These are phyloP conservation scores for Calyptomena viridis DNA, from an alignment of 2,113 vertebrate species.

Conservation along the genomic window DNA sequence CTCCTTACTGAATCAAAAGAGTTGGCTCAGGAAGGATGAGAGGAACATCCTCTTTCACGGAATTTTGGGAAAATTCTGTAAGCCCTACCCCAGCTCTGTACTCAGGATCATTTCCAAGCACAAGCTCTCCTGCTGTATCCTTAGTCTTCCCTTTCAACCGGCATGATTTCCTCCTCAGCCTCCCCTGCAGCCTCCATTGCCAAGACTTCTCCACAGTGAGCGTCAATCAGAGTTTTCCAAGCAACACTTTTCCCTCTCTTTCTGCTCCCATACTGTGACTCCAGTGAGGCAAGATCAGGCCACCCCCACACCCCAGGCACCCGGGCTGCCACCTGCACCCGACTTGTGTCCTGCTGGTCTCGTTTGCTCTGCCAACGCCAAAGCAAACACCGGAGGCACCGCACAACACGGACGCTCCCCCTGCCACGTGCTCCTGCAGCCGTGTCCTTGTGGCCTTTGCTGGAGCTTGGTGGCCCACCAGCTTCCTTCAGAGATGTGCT, in stretches of 20 bases:
- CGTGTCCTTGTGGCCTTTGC: background rate
- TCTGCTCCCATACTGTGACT: background rate
- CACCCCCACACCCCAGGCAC: background rate
- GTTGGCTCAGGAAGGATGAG: background rate
- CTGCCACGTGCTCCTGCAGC: background rate
- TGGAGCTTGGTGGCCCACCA: background rate
- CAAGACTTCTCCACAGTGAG: background rate
- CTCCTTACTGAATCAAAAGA: background rate
- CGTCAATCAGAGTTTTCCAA: background rate
- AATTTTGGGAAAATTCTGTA: background rate
- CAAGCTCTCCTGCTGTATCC: background rate
- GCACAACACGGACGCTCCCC: rapidly evolving
- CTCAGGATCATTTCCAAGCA: background rate
- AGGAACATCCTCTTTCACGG: background rate
- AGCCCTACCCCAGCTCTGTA: background rate
- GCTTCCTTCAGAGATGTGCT: background rate
- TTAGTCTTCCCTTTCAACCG: background rate
- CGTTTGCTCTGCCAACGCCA: background rate
- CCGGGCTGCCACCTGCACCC: background rate
- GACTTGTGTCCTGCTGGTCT: background rate
- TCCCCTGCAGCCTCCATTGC: background rate
- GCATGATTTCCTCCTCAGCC: background rate
- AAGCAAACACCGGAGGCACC: background rate
- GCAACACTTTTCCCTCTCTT: background rate
- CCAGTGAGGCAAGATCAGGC: background rate